Evolutionary conservation across 2,113 vertebrate species (phyloP), one percentile per base, ranked within the genome.

Genomic region (Larimichthys polyactis): DNA sequence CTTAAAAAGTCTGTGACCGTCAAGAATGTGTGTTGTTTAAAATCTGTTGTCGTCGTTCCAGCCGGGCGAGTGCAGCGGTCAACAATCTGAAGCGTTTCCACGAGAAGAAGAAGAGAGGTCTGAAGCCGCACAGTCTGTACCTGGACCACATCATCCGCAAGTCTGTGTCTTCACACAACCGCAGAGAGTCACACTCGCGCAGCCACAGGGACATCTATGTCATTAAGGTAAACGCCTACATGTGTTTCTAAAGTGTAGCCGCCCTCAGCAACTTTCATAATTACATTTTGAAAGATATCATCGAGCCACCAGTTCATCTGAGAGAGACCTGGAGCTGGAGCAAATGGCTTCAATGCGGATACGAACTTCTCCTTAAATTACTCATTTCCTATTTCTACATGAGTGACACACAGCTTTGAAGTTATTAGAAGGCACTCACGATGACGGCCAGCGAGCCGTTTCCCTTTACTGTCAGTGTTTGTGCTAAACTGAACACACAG

Each of bases 101-200:
- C 0, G 98, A 99, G 93, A 98, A 97, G 95, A 99, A 99, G 94
- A 99, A 98, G 92, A 96, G 95, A 87, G 98, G 98, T 57, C 94
- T 96, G 81, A 99, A 98, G 84, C 97, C 98, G n/a, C 95, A 97
- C 83, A 99, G 98, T 87, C 97, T 99, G 29, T 99, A 99, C 88
- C 94, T 99, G 94, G 98, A 99, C 93, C 97, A 97, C 90, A 98
- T 99, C 91, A 94, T 99, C 90, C 97, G 98, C 93, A 99, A 99
- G 92, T 96, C 97, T 1, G 94, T 96, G 77, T 95, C 96, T 22
- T 95, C 95, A 0, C 96, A 97, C 36, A 96, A 94, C 83, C 97
- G 96, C 89, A 95, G 96, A 87, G 98, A 99, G 92, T 96, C 97
- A 0, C 97, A 98, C 92, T 90, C 95, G 0, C 96, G 97, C 57